Conservation (phyloP, 2,888 invertebrate genomes). For the Ormyrus thymus region DNA sequence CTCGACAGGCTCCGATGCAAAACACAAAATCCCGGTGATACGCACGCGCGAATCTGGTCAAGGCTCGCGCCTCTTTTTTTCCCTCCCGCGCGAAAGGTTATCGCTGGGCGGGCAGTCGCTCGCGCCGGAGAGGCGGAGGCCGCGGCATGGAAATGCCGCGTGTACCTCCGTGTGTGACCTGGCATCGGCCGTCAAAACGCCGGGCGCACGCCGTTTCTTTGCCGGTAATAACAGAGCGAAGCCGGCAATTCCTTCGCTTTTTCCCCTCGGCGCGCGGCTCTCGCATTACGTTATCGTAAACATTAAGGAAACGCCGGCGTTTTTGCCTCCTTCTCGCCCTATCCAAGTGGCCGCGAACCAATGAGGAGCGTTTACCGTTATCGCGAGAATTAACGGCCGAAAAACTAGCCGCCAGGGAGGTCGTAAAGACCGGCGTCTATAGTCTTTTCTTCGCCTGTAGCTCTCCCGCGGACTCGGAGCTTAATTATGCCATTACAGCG, state of each 20-base stretch:
- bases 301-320: neutral
- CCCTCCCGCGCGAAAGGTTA: too few species aligned
- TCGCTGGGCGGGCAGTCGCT: too few species aligned
- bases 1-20: neutral
- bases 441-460: neutral
- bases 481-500: constrained; percentile 42
- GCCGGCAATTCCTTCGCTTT: neutral
- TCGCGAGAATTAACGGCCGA: constrained; percentile 28
- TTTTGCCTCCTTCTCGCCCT: neutral
- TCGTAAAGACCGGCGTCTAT: neutral
- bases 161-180: too few species aligned
- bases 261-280: neutral
- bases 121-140: too few species aligned
- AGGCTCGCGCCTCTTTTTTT: too few species aligned
- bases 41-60: too few species aligned
- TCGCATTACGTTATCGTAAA: constrained; percentile 3
- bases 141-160: too few species aligned
- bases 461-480: neutral
- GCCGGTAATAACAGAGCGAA: neutral
- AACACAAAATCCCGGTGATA: too few species aligned
- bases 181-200: too few species aligned
- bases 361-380: constrained; percentile 30
- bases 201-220: too few species aligned
- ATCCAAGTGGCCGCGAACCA: neutral
- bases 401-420: constrained; percentile 15